These are phyloP conservation scores for Macrophya annulata DNA, from an alignment of 2,888 invertebrate species.

Conservation along the genomic window DNA sequence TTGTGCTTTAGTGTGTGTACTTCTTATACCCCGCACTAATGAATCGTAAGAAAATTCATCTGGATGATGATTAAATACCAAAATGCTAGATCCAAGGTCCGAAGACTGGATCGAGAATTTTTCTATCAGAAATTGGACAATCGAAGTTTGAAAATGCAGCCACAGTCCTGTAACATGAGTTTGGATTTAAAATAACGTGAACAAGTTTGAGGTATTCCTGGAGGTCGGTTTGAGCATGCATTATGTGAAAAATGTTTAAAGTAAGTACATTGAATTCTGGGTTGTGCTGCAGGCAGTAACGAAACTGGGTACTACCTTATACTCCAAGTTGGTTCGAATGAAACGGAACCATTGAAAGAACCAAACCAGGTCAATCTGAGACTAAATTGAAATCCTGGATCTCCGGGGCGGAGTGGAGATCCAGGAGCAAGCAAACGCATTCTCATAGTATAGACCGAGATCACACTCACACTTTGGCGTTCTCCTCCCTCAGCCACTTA, in stretches of 20 bases:
- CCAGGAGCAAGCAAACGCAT: constrained; percentile 54
- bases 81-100: not conserved
- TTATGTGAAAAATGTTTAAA: not conserved
- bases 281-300: constrained; percentile 14
- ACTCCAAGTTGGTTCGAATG: constrained; percentile 53
- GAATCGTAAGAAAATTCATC: too few relatives aligned
- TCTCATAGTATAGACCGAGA: constrained; percentile 53
- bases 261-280: not conserved
- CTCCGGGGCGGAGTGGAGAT: constrained; percentile 24
- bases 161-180: not conserved
- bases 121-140: not conserved
- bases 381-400: constrained; percentile 66
- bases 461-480: constrained; percentile 53
- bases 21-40: not conserved
- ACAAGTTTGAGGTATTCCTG: not conserved
- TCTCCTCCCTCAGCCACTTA: constrained; percentile 61
- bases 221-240: not conserved
- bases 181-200: not conserved
- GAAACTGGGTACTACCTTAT: constrained; percentile 2
- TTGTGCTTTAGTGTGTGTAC: not conserved
- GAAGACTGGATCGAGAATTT: not conserved
- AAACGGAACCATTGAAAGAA: constrained; percentile 63
- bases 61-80: not conserved
- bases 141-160: not conserved
- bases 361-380: constrained; percentile 63